Base-by-base conservation (phyloP, 2,113 vertebrate species). In the Thinocorus orbignyianus region DNA sequence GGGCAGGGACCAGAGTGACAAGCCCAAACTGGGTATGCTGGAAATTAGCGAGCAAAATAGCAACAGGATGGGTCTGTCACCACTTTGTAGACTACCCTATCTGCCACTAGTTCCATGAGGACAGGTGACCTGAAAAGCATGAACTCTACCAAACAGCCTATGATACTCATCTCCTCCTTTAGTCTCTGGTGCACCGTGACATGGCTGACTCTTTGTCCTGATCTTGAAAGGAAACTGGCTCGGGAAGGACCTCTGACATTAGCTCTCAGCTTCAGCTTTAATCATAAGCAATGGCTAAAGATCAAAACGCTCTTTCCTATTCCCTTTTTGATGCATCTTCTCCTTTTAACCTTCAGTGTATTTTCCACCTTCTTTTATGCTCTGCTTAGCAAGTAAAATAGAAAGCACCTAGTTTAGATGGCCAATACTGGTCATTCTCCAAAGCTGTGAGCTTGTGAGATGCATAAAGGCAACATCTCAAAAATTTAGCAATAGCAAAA, bases 41-140 rank as follows among this genome's bases (percentile, higher is more conserved):
- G 66, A 93, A 91, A 88, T 49, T 4, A 78, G 58, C 0, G 4
- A 85, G 62, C 31, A 93, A 89, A 96, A 95, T 77, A 94, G 78
- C 49, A 95, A 94, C 91, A 95, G 94, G 94, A 93, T 93, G 90
- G 84, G 70, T 90, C 93, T 88, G 71, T 85, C 93, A 91, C 31
- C 10, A 3, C 73, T 79, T 57, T 1, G 1, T 24, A 84, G 81
- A 80, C 42, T 61, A n/a, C 57, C 39, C 89, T 64, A 57, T 23
- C 81, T 3, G 0, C 35, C 30, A n/a, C 54, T 14, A 49, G 30
- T 96, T 81, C 91, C 93, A 77, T 25, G 91, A 91, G 94, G 54
- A 79, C 24, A 72, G 65, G 73, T 44, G 84, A 94, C 91, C 84
- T 37, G 49, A 72, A 55, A 85, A 80, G 33, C 52, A 79, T 37